Conservation (phyloP, 2,113 vertebrate genomes). For the Ictalurus punctatus region DNA sequence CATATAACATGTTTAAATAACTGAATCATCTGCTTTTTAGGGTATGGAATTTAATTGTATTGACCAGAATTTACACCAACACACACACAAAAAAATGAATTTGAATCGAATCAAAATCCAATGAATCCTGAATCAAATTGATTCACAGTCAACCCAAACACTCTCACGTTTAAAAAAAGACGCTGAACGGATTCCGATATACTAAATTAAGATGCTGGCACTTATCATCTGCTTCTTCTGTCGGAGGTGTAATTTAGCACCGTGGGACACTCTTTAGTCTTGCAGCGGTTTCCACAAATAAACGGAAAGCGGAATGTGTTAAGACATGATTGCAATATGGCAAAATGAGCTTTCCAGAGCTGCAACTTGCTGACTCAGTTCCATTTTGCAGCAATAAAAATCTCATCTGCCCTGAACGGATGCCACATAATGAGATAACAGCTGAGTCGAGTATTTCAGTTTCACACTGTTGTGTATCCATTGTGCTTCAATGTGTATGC, state of each 20-base stretch:
- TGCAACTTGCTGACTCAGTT: constrained; percentile 40
- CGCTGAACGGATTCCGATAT: neutral
- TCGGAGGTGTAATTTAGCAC: constrained; percentile 24
- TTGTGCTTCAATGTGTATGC: constrained; percentile 14
- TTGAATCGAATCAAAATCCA: neutral
- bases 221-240: constrained; percentile 14
- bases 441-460: constrained; percentile 31
- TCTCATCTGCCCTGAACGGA: constrained; percentile 40
- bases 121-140: neutral
- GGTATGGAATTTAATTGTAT: neutral
- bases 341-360: constrained; percentile 33
- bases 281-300: constrained; percentile 6
- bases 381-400: constrained; percentile 40
- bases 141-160: neutral
- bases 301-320: constrained; percentile 27
- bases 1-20: neutral
- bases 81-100: neutral
- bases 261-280: constrained; percentile 27
- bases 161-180: neutral
- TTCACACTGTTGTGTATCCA: constrained; percentile 17
- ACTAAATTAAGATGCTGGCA: constrained; percentile 30
- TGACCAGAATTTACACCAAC: neutral
- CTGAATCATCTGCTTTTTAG: neutral
- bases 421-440: constrained; percentile 44
- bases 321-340: constrained; percentile 37